These are phyloP conservation scores for Brachionus koreanus DNA, from an alignment of 1,140 invertebrate species.

Conservation along the genomic window DNA sequence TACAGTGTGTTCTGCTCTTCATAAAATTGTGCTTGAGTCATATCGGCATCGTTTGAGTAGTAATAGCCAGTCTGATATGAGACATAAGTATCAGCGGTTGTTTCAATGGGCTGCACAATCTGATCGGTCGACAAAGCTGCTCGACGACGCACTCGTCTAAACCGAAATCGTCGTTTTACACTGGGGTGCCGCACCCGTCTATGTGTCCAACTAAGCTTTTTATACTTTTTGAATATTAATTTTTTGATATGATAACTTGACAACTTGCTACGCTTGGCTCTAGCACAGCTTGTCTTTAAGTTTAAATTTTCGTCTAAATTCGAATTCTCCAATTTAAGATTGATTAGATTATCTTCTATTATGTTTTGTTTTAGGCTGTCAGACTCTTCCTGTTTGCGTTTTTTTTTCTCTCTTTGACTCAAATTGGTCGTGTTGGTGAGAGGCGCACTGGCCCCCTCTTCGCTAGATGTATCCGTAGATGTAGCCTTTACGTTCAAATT, in stretches of 20 bases:
- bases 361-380: not conserved
- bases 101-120: not conserved
- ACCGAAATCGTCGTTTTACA: not conserved
- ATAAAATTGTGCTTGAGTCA: not conserved
- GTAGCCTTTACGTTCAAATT: not conserved
- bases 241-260: not conserved
- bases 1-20: not conserved
- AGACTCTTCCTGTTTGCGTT: not conserved
- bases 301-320: constrained; percentile 25
- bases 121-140: not conserved
- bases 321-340: not conserved
- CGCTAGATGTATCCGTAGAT: constrained; percentile 25
- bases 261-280: not conserved
- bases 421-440: constrained; percentile 13
- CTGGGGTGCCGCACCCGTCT: not conserved
- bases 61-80: not conserved
- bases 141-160: not conserved
- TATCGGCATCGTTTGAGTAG: not conserved
- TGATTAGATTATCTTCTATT: not conserved
- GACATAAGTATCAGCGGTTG: not conserved
- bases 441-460: not conserved
- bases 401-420: not conserved
- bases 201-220: not conserved
- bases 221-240: not conserved
- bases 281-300: not conserved